These are phyloP conservation scores for Montipora cactus DNA, from an alignment of 64 coral and sea anemone genomes.

Conservation along the genomic window DNA sequence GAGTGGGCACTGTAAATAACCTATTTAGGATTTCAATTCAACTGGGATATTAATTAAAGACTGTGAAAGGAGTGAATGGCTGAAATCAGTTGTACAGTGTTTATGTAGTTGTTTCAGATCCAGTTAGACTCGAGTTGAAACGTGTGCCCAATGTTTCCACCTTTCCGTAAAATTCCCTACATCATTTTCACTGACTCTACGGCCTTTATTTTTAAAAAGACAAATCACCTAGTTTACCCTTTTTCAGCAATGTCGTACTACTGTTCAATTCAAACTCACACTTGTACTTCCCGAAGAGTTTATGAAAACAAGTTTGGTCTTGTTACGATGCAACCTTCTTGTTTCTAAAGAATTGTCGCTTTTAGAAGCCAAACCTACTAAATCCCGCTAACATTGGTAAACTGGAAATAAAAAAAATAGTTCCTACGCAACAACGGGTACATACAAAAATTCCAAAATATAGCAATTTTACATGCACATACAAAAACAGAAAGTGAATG, in stretches of 20 bases:
- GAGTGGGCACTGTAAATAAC: conserved; percentile 43
- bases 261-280: too few species aligned
- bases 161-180: not conserved
- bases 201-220: not conserved
- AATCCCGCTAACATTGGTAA: not conserved
- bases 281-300: not conserved
- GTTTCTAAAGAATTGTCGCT: not conserved
- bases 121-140: not conserved
- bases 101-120: not conserved
- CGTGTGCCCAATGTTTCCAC: not conserved
- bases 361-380: not conserved
- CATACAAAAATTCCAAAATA: conserved; percentile 21
- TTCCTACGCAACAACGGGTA: conserved; percentile 28
- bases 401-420: not conserved
- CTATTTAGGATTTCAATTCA: conserved; percentile 31
- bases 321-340: too few species aligned
- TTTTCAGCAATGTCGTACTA: not conserved
- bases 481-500: not conserved
- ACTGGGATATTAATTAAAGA: conserved; percentile 22
- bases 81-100: conserved; percentile 10
- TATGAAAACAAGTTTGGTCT: not conserved
- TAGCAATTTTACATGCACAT: not conserved
- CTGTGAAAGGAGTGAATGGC: not conserved
- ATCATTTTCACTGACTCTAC: not conserved
- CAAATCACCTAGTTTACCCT: not conserved